A percentile compares a stretch with the other conserved stretches of the same genome.
Conservation (phyloP, 2,888 invertebrate species). For the Lampropteryx suffumata region DNA sequence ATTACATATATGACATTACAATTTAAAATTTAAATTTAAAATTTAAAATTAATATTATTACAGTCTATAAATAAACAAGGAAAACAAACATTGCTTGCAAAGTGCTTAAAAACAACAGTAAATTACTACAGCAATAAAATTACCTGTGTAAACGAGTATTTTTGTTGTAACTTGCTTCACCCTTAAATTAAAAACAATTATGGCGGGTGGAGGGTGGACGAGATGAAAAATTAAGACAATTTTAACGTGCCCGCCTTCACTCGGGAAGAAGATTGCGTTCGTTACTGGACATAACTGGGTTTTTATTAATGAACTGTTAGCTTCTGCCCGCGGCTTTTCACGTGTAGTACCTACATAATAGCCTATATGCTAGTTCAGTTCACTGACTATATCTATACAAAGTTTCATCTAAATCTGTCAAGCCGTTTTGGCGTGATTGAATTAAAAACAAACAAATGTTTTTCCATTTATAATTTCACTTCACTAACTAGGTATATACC, state of each 20-base stretch:
- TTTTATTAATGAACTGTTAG: conserved; percentile 14
- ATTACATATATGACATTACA: too few species aligned
- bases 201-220: conserved; percentile 50
- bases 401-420: too few species aligned
- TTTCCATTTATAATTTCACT: too few species aligned
- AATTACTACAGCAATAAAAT: conserved; percentile 34
- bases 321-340: too few species aligned
- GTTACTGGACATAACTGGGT: conserved; percentile 30
- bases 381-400: too few species aligned
- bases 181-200: conserved; percentile 81
- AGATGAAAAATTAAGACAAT: conserved; percentile 82
- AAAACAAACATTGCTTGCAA: background rate
- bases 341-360: too few species aligned
- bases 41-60: background rate
- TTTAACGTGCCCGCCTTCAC: conserved; percentile 58
- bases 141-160: conserved; percentile 52
- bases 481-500: too few species aligned
- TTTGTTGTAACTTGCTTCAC: conserved; percentile 65
- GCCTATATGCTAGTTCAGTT: too few species aligned
- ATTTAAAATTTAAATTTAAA: too few species aligned
- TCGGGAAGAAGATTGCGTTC: conserved; percentile 35
- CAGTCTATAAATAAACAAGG: background rate
- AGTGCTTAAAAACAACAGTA: conserved; percentile 29
- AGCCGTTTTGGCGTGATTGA: too few species aligned
- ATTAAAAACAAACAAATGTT: too few species aligned